These are phyloP conservation scores for Daphoenositta chrysoptera DNA, from an alignment of 2,113 vertebrate species.

Conservation along the genomic window DNA sequence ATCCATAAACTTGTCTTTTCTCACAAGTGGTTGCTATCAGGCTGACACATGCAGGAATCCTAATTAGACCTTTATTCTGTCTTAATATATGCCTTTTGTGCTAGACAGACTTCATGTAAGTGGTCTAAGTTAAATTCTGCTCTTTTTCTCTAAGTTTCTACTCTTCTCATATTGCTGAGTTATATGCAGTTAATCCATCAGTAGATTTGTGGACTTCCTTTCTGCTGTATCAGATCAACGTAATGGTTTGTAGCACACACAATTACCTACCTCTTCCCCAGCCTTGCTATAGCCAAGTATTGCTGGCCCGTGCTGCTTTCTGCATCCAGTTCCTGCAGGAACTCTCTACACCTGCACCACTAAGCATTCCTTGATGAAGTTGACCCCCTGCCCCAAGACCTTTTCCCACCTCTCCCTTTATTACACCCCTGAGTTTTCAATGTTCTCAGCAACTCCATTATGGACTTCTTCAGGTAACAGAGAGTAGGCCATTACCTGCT, in stretches of 20 bases:
- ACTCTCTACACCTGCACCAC: neutral
- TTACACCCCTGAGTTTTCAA: neutral
- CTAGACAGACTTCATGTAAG: neutral
- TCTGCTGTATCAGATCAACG: neutral
- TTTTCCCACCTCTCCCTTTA: neutral
- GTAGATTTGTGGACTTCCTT: neutral
- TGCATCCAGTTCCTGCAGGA: neutral
- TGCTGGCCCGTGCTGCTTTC: neutral
- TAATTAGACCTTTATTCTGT: neutral
- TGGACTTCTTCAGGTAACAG: neutral
- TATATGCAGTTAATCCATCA: neutral
- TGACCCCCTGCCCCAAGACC: neutral
- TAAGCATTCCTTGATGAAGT: neutral
- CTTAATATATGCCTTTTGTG: neutral
- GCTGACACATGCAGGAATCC: neutral
- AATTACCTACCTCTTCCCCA: neutral
- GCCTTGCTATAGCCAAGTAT: neutral
- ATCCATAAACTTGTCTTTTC: neutral
- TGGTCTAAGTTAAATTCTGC: neutral
- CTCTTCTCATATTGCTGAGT: neutral
- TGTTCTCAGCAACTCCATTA: neutral
- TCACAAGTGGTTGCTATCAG: neutral
- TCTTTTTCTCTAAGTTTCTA: neutral
- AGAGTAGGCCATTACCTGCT: neutral
- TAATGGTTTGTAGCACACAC: neutral